Evolutionary conservation across 2,888 invertebrate genomes (phyloP).

Genomic region (Amaurobius ferox): DNA sequence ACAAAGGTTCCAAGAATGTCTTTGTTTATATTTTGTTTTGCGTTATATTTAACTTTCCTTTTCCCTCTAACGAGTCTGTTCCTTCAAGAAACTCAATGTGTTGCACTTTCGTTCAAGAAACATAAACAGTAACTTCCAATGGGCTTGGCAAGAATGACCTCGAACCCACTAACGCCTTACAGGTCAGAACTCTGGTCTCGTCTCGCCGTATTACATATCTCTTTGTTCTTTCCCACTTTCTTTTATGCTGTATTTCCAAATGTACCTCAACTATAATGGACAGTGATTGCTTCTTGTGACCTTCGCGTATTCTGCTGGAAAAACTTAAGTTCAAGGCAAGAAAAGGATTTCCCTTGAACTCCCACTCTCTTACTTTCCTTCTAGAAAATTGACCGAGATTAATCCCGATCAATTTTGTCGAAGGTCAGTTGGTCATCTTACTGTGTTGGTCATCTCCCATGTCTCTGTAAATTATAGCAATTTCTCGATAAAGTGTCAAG

Average conservation of each 20-base stretch:
- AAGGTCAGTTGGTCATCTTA: neutral
- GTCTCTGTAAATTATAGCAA: too few species aligned
- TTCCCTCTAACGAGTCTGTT: too few species aligned
- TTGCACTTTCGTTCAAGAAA: too few species aligned
- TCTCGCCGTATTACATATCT: neutral
- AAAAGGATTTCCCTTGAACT: neutral
- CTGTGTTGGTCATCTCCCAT: neutral
- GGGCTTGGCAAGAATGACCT: too few species aligned
- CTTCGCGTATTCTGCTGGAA: too few species aligned
- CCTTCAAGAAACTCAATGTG: too few species aligned
- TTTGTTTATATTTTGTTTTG: too few species aligned
- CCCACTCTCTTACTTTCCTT: neutral
- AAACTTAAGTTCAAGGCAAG: too few species aligned
- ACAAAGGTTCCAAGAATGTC: too few species aligned
- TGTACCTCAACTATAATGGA: neutral
- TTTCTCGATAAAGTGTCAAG: too few species aligned
- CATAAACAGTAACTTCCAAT: too few species aligned
- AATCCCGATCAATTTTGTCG: neutral
- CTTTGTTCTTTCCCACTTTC: neutral
- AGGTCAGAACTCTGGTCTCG: neutral
- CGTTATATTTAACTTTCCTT: too few species aligned
- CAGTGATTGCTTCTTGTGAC: neutral
- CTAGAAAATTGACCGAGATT: neutral
- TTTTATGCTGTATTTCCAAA: neutral
- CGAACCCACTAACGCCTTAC: neutral